phyloP scores from a whole-genome alignment of 2,797 vertebrate species.

The Xerus rutilus region DNA sequence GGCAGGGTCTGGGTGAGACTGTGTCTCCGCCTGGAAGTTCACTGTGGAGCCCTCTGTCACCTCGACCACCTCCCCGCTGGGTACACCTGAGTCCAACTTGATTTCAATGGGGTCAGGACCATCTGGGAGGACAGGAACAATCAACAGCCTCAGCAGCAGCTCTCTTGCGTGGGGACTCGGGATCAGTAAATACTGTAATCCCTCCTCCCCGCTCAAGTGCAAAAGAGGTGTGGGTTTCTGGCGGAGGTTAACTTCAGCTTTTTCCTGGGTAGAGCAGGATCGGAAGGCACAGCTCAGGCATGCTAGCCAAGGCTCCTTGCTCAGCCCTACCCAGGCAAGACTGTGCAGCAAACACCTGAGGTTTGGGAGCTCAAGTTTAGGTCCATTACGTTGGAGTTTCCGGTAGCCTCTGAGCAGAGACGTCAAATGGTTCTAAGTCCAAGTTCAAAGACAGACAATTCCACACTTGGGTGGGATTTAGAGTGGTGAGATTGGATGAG shows the following conservation, averaged over 20 bases:
- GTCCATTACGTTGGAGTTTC: not conserved
- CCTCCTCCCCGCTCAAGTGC: not conserved
- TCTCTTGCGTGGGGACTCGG: not conserved
- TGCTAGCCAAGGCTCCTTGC: not conserved
- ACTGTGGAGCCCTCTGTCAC: not conserved
- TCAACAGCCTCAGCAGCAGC: not conserved
- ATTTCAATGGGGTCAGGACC: conserved; percentile 61
- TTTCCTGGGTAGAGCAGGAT: too few species aligned
- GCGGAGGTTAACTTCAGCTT: not conserved
- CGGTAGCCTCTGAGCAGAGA: not conserved
- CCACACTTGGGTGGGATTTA: not conserved
- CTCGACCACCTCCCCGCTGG: not conserved
- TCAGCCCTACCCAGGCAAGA: not conserved
- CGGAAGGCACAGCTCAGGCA: not conserved
- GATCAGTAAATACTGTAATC: not conserved
- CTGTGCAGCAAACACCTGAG: not conserved
- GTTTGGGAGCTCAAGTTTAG: not conserved
- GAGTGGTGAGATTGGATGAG: not conserved
- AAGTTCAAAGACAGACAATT: not conserved
- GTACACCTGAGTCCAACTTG: not conserved
- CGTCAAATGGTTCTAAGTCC: not conserved
- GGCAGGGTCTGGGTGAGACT: not conserved
- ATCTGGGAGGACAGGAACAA: conserved; percentile 1
- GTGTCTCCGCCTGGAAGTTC: not conserved
- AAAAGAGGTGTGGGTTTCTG: not conserved